Percentiles rank a stretch among this genome's conserved stretches.
Conservation (phyloP, 2,888 invertebrate species). For the Lycophotia porphyrea region DNA sequence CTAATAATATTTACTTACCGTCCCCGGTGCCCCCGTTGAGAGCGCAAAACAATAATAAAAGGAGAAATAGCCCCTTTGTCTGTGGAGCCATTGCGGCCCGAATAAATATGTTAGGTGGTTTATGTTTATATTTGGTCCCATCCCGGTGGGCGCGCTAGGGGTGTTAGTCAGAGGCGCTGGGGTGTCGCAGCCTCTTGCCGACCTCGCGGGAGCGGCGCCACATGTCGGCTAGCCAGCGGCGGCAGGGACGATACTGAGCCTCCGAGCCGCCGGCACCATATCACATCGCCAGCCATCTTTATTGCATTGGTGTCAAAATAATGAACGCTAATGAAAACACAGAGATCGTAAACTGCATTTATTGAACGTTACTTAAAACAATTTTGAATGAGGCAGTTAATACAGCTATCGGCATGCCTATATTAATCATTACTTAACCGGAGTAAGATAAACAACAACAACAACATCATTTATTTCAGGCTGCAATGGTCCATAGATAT, state of each 20-base stretch:
- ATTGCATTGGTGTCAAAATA: slow-evolving; percentile 86
- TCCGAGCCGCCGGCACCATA: slow-evolving; percentile 67
- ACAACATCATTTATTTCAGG: too few relatives aligned
- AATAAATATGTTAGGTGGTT: slow-evolving; percentile 79
- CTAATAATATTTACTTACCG: slow-evolving; percentile 83
- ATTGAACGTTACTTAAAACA: slow-evolving; percentile 20
- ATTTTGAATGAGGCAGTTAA: slow-evolving; percentile 5
- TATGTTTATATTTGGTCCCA: slow-evolving; percentile 84
- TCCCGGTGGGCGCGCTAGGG: slow-evolving; percentile 77
- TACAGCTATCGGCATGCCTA: slow-evolving; percentile 2
- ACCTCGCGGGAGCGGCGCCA: slow-evolving; percentile 71
- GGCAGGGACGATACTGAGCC: slow-evolving; percentile 74
- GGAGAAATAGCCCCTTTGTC: slow-evolving; percentile 78
- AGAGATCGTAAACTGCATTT: slow-evolving; percentile 69
- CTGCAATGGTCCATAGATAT: too few relatives aligned
- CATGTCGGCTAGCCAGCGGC: slow-evolving; percentile 75
- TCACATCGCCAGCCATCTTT: slow-evolving; percentile 76
- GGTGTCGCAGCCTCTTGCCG: slow-evolving; percentile 65
- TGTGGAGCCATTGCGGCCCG: slow-evolving; percentile 86
- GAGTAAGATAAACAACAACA: slow-evolving; percentile 5
- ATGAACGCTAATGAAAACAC: slow-evolving; percentile 82
- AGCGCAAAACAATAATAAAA: slow-evolving; percentile 84
- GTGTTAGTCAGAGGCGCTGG: slow-evolving; percentile 63
- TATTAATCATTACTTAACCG: slow-evolving; percentile 12
- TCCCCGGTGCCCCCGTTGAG: slow-evolving; percentile 78